phyloP scores from a whole-genome alignment of 2,797 vertebrate genomes.

The Lepilemur ruficaudatus region DNA sequence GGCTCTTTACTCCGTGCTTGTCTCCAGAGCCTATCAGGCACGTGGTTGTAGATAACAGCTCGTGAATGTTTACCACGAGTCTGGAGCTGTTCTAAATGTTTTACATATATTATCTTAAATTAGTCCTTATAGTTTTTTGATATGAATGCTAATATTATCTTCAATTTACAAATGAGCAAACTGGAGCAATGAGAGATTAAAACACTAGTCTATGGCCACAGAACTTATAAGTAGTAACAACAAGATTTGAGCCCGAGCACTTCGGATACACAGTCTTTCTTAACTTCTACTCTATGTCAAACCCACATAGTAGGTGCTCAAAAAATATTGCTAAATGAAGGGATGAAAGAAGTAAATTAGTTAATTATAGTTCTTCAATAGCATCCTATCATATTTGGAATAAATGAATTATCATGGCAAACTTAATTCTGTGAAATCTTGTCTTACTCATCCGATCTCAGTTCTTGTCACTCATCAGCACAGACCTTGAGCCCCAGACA shows the following conservation, averaged over 20 bases:
- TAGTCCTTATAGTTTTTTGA: background rate
- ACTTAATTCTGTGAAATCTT: background rate
- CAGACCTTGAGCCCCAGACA: background rate
- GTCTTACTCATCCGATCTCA: background rate
- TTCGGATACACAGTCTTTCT: background rate
- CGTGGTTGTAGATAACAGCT: background rate
- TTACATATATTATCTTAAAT: background rate
- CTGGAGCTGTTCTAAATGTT: background rate
- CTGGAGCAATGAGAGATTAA: background rate
- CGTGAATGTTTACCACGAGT: background rate
- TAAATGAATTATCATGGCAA: background rate
- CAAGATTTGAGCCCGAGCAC: background rate
- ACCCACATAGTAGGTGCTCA: background rate
- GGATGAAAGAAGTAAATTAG: background rate
- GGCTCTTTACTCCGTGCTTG: background rate
- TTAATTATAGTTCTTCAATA: background rate
- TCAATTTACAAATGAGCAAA: background rate
- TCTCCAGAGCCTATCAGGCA: background rate
- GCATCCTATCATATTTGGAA: background rate
- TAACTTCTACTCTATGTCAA: background rate
- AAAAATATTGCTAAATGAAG: background rate
- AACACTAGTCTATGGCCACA: background rate
- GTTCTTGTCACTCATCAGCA: background rate
- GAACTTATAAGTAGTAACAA: background rate
- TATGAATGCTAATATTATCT: background rate